Percentiles rank a stretch among this genome's conserved stretches.
These are phyloP conservation scores for Rhinopomastus cyanomelas DNA, from an alignment of 2,113 vertebrate genomes.

Conservation along the genomic window DNA sequence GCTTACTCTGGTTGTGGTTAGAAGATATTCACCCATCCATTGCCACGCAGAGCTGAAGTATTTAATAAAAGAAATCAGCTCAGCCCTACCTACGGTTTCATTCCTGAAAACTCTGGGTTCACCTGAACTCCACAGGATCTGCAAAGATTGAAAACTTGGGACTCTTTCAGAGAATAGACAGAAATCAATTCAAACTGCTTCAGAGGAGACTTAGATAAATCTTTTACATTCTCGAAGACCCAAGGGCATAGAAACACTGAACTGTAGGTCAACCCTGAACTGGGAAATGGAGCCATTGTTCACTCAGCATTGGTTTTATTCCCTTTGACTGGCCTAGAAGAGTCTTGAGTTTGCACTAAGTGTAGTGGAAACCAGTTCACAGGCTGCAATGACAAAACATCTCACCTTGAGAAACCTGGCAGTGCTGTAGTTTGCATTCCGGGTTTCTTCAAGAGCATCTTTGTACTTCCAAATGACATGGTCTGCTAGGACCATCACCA, in stretches of 20 bases:
- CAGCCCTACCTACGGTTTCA: background rate
- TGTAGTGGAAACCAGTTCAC: background rate
- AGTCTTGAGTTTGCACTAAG: background rate
- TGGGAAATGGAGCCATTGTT: background rate
- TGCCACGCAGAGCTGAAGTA: background rate
- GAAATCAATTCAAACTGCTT: background rate
- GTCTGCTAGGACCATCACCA: constrained; percentile 88
- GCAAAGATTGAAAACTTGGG: background rate
- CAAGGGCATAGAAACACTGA: background rate
- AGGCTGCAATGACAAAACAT: background rate
- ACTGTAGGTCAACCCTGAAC: background rate
- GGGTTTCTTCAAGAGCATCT: constrained; percentile 89
- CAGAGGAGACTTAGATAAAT: background rate
- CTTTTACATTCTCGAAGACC: background rate
- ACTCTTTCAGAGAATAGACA: background rate
- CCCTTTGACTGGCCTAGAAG: background rate
- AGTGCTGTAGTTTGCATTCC: constrained; percentile 87
- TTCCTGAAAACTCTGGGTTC: background rate
- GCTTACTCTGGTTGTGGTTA: background rate
- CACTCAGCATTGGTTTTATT: background rate
- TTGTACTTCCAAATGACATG: constrained; percentile 92
- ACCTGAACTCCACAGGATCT: background rate
- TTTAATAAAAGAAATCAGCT: background rate
- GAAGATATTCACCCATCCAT: background rate
- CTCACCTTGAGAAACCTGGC: constrained; percentile 92